Evolutionary conservation across 2,797 vertebrate species (phyloP).

Genomic region (Hyperoplus lanceolatus): DNA sequence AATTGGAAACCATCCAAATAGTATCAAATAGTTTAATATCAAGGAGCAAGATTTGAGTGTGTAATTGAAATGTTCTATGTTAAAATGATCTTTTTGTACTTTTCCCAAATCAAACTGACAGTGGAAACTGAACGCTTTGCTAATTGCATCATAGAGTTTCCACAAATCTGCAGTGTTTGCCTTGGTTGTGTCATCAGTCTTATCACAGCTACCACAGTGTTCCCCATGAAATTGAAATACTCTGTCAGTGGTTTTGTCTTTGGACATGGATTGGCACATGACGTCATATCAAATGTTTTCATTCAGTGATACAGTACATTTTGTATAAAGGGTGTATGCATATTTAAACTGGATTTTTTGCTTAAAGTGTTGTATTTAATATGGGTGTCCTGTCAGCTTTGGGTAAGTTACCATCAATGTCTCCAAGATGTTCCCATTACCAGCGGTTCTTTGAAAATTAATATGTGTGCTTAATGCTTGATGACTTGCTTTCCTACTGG

Average conservation of each 20-base stretch:
- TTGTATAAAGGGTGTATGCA: neutral
- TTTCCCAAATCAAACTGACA: conserved; percentile 47
- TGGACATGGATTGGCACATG: conserved; percentile 61
- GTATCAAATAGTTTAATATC: conserved; percentile 66
- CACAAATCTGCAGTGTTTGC: conserved; percentile 64
- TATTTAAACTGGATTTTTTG: conserved; percentile 32
- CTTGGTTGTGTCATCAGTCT: conserved; percentile 68
- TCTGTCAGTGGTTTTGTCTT: conserved; percentile 62
- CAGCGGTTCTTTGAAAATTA: conserved; percentile 81
- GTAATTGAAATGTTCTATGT: conserved; percentile 74
- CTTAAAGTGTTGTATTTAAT: conserved; percentile 46
- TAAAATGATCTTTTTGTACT: conserved; percentile 50
- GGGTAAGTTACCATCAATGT: conserved; percentile 63
- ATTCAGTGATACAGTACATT: conserved; percentile 39
- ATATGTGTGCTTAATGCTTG: conserved; percentile 84
- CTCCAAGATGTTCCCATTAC: conserved; percentile 78
- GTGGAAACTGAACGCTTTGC: conserved; percentile 51
- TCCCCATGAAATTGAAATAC: conserved; percentile 75
- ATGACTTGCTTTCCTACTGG: conserved; percentile 83
- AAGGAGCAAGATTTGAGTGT: conserved; percentile 55
- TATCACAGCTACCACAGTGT: conserved; percentile 73
- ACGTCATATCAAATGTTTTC: conserved; percentile 37
- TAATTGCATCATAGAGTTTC: conserved; percentile 51
- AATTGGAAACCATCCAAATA: conserved; percentile 75
- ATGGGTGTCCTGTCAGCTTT: conserved; percentile 53